A percentile compares a stretch with the other conserved stretches of the same genome.
phyloP scores from a whole-genome alignment of 2,888 invertebrate species.

The Drosophila paracracens region DNA sequence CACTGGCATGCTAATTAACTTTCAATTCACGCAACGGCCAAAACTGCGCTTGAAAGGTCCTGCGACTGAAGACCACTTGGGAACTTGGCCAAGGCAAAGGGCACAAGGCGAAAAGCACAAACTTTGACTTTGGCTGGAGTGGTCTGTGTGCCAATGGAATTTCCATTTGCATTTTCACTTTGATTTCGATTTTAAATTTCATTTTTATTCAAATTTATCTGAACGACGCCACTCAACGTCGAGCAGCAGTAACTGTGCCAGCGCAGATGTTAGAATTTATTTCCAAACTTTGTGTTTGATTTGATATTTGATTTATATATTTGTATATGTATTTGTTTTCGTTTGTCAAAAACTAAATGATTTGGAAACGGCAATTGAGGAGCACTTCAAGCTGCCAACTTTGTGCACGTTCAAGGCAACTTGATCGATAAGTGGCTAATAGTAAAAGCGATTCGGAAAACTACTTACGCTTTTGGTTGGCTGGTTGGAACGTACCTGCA shows the following conservation, averaged over 20 bases:
- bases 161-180: slow-evolving; percentile 16
- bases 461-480: slow-evolving; percentile 75
- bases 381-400: slow-evolving; percentile 41
- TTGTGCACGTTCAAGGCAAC: slow-evolving; percentile 42
- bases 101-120: slow-evolving; percentile 7
- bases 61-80: background rate
- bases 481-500: slow-evolving; percentile 76
- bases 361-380: slow-evolving; percentile 28
- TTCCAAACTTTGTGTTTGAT: slow-evolving; percentile 10
- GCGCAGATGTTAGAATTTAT: slow-evolving; percentile 21
- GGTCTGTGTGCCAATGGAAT: slow-evolving; percentile 12
- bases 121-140: slow-evolving; percentile 26
- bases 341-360: slow-evolving; percentile 24
- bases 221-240: slow-evolving; percentile 15
- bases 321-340: slow-evolving; percentile 2
- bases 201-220: slow-evolving; percentile 38
- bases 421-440: slow-evolving; percentile 65
- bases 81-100: background rate
- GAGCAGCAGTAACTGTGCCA: background rate
- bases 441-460: slow-evolving; percentile 52
- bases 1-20: slow-evolving; percentile 51
- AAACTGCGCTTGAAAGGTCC: background rate
- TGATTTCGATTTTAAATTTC: slow-evolving; percentile 24
- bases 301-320: slow-evolving; percentile 20
- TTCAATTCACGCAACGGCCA: slow-evolving; percentile 32